Evolutionary conservation across 2,888 invertebrate genomes (phyloP), one percentile per base, ranked within the genome.

Genomic region (Dorcus hopei): DNA sequence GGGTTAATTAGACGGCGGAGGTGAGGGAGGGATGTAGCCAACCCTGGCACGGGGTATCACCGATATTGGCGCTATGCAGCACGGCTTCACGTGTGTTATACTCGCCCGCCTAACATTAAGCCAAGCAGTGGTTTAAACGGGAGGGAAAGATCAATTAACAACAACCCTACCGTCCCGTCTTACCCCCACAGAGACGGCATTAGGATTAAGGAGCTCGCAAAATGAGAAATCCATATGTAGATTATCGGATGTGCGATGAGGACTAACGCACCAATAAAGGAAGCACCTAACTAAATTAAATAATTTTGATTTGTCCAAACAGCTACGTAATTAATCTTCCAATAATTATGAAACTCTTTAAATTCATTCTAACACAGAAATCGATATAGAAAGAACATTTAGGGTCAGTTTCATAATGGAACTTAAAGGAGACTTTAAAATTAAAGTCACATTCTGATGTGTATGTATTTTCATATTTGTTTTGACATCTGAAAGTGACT

Each of bases 11-110:
- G 74, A 72, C 72, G 66, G 55, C 48, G 59, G 52, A 38, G 51
- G 43, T 42, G 54, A 58, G 41, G 33, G 43, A 43, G 69, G 70
- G 62, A 66, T 56, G 64, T 55, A 58, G 65, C 66, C 65, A 65
- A 65, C 67, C 72, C 75, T 77, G 77, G 77, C 68, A 77, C 77
- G 61, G 76, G 71, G 72, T 77, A 77, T 75, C 77, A 77, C 77
- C 76, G 70, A 75, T 77, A 77, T 77, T 76, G 74, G 75, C 73
- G 75, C 73, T 75, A 72, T 74, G 74, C 74, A 76, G 72, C 70
- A 71, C 71, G 70, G 65, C 67, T 70, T 70, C 69, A 72, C 73
- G 71, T 71, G 72, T 71, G 68, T 68, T 65, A 67, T 68, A 62
- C 66, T 69, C 64, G 65, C 59, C 60, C 63, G 65, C 64, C 64